Evolutionary conservation across 2,888 invertebrate species (phyloP), one percentile per base, ranked within the genome.

Genomic region (Hydraecia micacea): DNA sequence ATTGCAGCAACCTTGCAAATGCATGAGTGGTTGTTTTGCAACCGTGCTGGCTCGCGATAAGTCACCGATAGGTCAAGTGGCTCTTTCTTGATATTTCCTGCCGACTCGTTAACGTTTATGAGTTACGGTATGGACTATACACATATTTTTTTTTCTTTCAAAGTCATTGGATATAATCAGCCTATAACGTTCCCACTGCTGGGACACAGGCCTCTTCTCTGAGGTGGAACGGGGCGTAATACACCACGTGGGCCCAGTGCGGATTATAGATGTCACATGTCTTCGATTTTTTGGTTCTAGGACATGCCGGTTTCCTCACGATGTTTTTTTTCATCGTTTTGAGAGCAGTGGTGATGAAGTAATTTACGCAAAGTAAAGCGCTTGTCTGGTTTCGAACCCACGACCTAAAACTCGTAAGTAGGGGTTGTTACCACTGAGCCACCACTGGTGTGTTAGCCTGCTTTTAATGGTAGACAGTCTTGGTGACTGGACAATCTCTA

Each of bases 1-100:
- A 87, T 90, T 90, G 90, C 90, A 58, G 73, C 85, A 90, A 80
- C 87, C 87, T 89, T 86, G 88, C 88, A 65, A 85, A 85, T 80
- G 83, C 88, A 76, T 86, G 86, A 89, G 88, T 83, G 86, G 81
- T 83, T 83, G 75, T 87, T 80, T 86, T 67, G 84, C 79, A 84
- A 82, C 70, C 67, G 74, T 78, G 63, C 80, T 80, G 46, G 75
- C 42, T 66, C 69, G 83, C 79, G 80, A 78, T 88, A 85, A 87
- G 76, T 87, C 75, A 81, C 77, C 76, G 79, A 86, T 87, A 79
- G 83, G 83, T 85, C 83, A 88, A 67, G 82, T 80, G 76, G 80
- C 86, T 87, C 79, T 67, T 83, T 67, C 78, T 69, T 86, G 75
- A 77, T 83, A 76, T 86, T 86, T 87, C 86, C 79, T 86, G 78